Conservation (phyloP, 92 coral and sea anemone genomes). For the Pocillopora grandis region DNA sequence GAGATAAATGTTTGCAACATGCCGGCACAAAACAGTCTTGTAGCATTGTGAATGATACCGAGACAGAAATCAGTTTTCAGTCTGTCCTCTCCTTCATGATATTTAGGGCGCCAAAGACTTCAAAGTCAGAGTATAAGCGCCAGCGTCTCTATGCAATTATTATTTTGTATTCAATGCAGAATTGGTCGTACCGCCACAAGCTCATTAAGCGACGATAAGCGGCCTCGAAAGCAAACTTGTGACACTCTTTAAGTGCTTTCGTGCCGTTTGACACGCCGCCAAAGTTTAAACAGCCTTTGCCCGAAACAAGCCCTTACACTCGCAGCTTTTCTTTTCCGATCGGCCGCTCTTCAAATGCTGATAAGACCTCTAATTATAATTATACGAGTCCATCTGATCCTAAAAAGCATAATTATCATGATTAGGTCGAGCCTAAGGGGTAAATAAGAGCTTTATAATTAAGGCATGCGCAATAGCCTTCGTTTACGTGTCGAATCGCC, state of each 20-base stretch:
- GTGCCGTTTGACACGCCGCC: constrained; percentile 39
- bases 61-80: background rate
- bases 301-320: constrained; percentile 5
- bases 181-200: constrained; percentile 19
- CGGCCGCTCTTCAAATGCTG: constrained; percentile 30
- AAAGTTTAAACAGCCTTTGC: constrained; percentile 39
- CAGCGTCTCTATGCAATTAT: constrained; percentile 1
- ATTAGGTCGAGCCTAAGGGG: constrained; percentile 11
- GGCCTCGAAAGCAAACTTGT: constrained; percentile 28
- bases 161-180: constrained; percentile 24
- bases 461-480: background rate
- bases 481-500: background rate
- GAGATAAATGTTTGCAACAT: background rate
- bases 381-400: constrained; percentile 13
- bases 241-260: constrained; percentile 30
- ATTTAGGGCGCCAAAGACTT: constrained; percentile 18
- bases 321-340: constrained; percentile 20
- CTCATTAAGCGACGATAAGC: constrained; percentile 43
- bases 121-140: constrained; percentile 6
- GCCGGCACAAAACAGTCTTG: background rate
- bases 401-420: constrained; percentile 33
- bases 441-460: background rate
- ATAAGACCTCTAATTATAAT: constrained; percentile 20
- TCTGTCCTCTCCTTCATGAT: background rate
- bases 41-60: background rate